Evolutionary conservation across 1,140 invertebrate species (phyloP).

Genomic region (Diorhabda carinulata): DNA sequence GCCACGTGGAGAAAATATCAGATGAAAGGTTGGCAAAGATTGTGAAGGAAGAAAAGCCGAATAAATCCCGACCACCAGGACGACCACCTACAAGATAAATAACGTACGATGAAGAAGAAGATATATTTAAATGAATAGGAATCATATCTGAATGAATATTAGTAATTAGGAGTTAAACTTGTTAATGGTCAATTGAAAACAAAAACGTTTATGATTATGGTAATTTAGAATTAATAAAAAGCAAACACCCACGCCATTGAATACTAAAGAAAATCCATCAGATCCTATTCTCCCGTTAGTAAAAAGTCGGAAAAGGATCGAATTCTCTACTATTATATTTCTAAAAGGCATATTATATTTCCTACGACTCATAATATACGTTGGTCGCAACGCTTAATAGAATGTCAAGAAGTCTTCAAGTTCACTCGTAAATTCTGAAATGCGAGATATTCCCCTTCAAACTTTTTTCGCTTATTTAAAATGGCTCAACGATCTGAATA

Average conservation of each 20-base stretch:
- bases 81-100: too few species aligned
- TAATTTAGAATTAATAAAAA: neutral
- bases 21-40: too few species aligned
- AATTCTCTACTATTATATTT: conserved; percentile 1
- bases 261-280: neutral
- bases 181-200: too few species aligned
- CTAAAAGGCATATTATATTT: conserved; percentile 3
- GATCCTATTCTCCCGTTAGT: neutral
- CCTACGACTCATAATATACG: neutral
- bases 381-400: neutral
- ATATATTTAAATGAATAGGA: too few species aligned
- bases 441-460: neutral
- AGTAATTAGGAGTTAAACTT: too few species aligned
- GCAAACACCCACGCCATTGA: neutral
- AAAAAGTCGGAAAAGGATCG: neutral
- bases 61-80: too few species aligned
- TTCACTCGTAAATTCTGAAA: neutral
- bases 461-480: neutral
- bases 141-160: too few species aligned
- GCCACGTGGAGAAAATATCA: too few species aligned
- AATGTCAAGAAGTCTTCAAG: neutral
- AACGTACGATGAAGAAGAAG: too few species aligned
- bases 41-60: too few species aligned
- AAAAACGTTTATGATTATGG: too few species aligned
- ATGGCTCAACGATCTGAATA: neutral